Conservation (phyloP, 2,797 vertebrate genomes). For the Mionectes olivaceus region DNA sequence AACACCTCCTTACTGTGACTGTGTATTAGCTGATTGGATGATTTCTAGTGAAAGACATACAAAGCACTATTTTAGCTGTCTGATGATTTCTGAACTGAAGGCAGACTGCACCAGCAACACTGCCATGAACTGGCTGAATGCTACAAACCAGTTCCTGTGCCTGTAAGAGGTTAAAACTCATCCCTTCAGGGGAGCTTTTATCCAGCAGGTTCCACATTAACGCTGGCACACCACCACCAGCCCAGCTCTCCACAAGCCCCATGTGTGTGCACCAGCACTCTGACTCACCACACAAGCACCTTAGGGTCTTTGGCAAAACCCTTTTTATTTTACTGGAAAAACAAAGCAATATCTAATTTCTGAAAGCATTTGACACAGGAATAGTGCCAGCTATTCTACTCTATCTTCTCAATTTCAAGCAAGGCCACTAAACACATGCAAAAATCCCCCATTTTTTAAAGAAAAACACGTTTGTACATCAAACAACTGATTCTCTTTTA, state of each 20-base stretch:
- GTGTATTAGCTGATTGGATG: not conserved
- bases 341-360: not conserved
- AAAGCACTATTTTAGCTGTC: not conserved
- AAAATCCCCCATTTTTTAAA: not conserved
- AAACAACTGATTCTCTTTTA: not conserved
- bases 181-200: accelerated
- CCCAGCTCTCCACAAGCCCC: not conserved
- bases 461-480: not conserved
- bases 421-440: not conserved
- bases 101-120: not conserved
- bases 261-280: not conserved
- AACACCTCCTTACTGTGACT: not conserved
- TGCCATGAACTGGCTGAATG: not conserved
- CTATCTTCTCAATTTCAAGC: not conserved
- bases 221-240: not conserved
- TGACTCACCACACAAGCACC: not conserved
- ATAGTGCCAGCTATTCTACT: not conserved
- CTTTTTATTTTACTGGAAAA: not conserved
- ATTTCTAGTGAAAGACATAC: not conserved
- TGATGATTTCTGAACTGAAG: not conserved
- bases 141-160: accelerated
- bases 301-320: not conserved
- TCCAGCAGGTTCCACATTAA: not conserved
- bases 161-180: not conserved
- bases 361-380: not conserved